Conservation (phyloP, 2,113 vertebrate genomes). For the Vimba vimba region DNA sequence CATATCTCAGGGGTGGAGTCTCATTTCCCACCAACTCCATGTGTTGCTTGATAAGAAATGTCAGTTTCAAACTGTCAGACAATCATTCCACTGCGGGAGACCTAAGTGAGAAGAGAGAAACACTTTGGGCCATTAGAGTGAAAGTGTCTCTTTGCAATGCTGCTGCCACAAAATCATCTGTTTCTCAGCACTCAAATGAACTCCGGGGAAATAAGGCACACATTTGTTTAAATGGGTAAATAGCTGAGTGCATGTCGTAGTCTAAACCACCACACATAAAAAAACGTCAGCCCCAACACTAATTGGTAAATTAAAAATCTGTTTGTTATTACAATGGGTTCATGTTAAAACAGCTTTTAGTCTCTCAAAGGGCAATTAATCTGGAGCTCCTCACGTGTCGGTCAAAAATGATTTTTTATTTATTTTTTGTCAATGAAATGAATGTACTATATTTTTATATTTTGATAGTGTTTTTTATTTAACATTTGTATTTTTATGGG, state of each 20-base stretch:
- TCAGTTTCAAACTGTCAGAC: constrained; percentile 22
- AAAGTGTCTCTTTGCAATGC: background rate
- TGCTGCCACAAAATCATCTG: background rate
- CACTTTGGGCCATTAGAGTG: background rate
- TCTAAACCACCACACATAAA: background rate
- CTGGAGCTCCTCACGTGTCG: too few relatives aligned
- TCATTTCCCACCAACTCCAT: constrained; percentile 51
- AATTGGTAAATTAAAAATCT: background rate
- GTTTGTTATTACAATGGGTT: background rate
- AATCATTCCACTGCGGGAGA: constrained; percentile 33
- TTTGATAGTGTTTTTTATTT: too few relatives aligned
- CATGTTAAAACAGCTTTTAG: background rate
- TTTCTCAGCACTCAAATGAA: background rate
- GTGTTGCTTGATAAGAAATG: constrained; percentile 36
- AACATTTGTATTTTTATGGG: too few relatives aligned
- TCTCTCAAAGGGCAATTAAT: background rate
- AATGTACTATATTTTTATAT: too few relatives aligned
- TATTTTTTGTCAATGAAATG: too few relatives aligned
- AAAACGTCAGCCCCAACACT: background rate
- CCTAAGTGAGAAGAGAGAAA: background rate
- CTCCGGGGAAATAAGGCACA: constrained; percentile 14
- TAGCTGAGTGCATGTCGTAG: background rate
- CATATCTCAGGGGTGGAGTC: constrained; percentile 66
- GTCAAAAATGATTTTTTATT: too few relatives aligned
- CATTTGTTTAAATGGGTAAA: background rate